Evolutionary conservation across 2,888 invertebrate genomes (phyloP), one percentile per base, ranked within the genome.

Genomic region (Hypena proboscidalis): DNA sequence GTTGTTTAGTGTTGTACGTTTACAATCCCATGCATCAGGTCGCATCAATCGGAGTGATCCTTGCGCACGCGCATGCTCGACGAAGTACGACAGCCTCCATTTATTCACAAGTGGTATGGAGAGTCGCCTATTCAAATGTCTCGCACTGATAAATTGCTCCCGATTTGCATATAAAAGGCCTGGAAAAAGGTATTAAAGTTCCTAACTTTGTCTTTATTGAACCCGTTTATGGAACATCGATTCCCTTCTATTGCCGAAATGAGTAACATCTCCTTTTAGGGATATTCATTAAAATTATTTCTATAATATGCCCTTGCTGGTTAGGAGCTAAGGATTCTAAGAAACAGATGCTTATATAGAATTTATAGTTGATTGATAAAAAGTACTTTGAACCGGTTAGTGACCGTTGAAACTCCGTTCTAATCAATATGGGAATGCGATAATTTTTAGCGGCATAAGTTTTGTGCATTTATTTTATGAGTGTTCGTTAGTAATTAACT

Each of bases 111-210:
- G 56, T 60, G 67, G 71, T 68, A 71, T 67, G 73, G 70, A 77
- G 77, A 77, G 69, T 76, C 58, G 65, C 70, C 83, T 77, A 88
- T 88, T 88, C 80, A 88, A 77, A 81, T 70, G 88, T 87, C 87
- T 49, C 55, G 50, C 61, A 57, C 76, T 87, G 87, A 87, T 88
- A 88, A 88, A 88, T 87, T 88, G 80, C 69, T 59, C 68, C 51
- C 68, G 63, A 85, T 87, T 85, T 83, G 82, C 85, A 86, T 86
- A 82, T 85, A 85, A 83, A 85, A 80, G 80, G 69, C 51, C 38
- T 45, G 42, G 59, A 62, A 74, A 79, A 80, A 74, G 69, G 75
- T 79, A 77, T 74, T 72, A 64, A 75, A 73, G 59, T 56, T 58
- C 60, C 74, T 76, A 76, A 79, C 73, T 75, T 80, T 74, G 74